Conservation (phyloP, 2,888 invertebrate genomes). For the Acrobasis repandana region DNA sequence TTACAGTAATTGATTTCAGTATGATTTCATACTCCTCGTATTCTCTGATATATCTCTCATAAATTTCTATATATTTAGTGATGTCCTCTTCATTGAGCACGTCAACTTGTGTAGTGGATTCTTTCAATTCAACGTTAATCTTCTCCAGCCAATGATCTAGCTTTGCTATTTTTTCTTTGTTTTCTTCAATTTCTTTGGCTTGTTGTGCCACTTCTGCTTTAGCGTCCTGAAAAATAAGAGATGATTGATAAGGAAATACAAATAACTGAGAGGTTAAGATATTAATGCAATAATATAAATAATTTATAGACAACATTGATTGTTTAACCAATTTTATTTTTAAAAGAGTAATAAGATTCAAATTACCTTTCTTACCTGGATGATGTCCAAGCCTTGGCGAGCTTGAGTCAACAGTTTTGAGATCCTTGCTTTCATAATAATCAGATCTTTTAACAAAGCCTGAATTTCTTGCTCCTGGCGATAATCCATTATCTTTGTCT, state of each 20-base stretch:
- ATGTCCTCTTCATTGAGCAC: constrained; percentile 67
- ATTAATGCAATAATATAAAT: too few species aligned
- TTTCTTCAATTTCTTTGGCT: constrained; percentile 65
- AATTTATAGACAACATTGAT: too few species aligned
- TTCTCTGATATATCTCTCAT: constrained; percentile 72
- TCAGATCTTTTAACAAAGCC: constrained; percentile 79
- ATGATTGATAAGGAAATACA: too few species aligned
- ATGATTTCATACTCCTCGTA: constrained; percentile 75
- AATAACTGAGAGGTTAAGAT: too few species aligned
- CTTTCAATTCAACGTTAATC: constrained; percentile 76
- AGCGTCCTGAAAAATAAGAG: constrained; percentile 61
- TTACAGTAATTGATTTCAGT: constrained; percentile 70
- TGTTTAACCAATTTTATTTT: neutral
- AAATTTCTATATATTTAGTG: constrained; percentile 72
- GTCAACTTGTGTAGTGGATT: constrained; percentile 64
- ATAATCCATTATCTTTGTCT: constrained; percentile 84
- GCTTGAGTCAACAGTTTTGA: constrained; percentile 86
- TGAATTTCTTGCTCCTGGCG: constrained; percentile 86
- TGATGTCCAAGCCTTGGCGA: constrained; percentile 84
- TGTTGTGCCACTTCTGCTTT: constrained; percentile 68
- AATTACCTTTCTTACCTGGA: constrained; percentile 79
- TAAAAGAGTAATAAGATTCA: constrained; percentile 19
- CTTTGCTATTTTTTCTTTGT: constrained; percentile 66
- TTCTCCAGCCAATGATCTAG: constrained; percentile 77
- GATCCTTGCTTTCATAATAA: constrained; percentile 85